Evolutionary conservation across 2,888 invertebrate genomes (phyloP), one percentile per base, ranked within the genome.

Genomic region (Emmelina monodactyla): DNA sequence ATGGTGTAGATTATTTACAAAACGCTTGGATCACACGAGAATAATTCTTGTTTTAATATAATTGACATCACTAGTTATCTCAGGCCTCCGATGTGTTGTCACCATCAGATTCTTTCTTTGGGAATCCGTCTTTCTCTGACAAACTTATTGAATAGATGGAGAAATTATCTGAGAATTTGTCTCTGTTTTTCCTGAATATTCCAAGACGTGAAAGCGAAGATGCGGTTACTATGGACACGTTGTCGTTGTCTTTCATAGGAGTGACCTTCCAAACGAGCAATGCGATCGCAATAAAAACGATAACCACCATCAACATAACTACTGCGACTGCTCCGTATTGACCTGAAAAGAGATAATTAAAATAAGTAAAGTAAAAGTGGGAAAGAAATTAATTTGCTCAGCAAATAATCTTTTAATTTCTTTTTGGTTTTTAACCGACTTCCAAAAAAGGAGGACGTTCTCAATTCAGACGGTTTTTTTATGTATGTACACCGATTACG

Each of bases 301-400:
- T 80, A n/a, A 83, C 76, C 34, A 84, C 82, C 37, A 85, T 52
- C 53, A 85, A 82, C 55, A 84, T 81, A 19, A 84, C 82, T 28
- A 85, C 44, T 2, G 73, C 63, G 29, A 82, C 65, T 53, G 81
- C 79, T 12, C 79, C 76, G 39, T 69, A 67, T 50, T 67, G 66
- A 52, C 69, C 82, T 82, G 66, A 12, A 73, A 72, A 37, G 36
- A 46, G 16, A 35, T 42, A 35, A 19, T 5, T 6, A 19, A 6
- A 19, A 19, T 19, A 19, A 19, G 9, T 19, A n/a, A n/a, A n/a
- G n/a, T n/a, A n/a, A n/a, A n/a, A n/a, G n/a, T n/a, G n/a, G n/a
- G n/a, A n/a, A n/a, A n/a, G n/a, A n/a, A n/a, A n/a, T n/a, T n/a
- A n/a, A n/a, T n/a, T n/a, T n/a, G n/a, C n/a, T n/a, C n/a, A n/a